Percentiles rank a stretch among this genome's conserved stretches.
Conservation (phyloP, 2,113 vertebrate genomes). For the Notechis scutatus region DNA sequence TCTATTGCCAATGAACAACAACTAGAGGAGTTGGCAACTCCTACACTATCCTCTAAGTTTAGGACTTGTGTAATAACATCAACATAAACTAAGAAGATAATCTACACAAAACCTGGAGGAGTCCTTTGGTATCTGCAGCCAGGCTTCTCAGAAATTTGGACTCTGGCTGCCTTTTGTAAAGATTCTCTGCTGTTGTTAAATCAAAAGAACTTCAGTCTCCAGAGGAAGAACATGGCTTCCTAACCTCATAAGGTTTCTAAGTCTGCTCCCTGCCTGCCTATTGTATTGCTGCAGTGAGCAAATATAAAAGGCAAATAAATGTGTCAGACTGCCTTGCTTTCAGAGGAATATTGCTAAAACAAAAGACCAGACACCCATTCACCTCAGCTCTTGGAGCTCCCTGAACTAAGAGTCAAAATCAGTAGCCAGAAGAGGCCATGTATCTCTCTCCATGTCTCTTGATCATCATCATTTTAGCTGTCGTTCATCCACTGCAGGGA, state of each 20-base stretch:
- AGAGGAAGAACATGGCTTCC: neutral
- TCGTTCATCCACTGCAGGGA: neutral
- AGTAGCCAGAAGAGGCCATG: slow-evolving; percentile 20
- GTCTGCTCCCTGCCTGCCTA: neutral
- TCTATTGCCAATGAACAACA: neutral
- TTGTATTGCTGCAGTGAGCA: neutral
- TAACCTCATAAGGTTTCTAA: neutral
- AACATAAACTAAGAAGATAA: neutral
- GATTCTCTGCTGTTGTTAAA: neutral
- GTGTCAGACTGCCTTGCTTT: neutral
- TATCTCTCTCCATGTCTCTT: neutral
- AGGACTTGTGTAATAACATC: neutral
- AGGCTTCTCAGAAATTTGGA: neutral
- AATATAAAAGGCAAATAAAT: slow-evolving; percentile 18
- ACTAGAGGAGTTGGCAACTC: neutral
- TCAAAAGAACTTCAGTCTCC: neutral
- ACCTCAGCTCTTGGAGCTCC: slow-evolving; percentile 43
- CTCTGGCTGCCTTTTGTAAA: neutral
- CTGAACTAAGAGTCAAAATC: slow-evolving; percentile 28
- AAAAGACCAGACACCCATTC: slow-evolving; percentile 53
- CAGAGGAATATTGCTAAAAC: slow-evolving; percentile 56
- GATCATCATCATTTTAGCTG: neutral
- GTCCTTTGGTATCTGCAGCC: neutral
- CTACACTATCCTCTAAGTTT: neutral
- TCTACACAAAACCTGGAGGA: too few species aligned